Conservation (phyloP, 2,113 vertebrate genomes). For the Gnathonemus echidnorhynchus region DNA sequence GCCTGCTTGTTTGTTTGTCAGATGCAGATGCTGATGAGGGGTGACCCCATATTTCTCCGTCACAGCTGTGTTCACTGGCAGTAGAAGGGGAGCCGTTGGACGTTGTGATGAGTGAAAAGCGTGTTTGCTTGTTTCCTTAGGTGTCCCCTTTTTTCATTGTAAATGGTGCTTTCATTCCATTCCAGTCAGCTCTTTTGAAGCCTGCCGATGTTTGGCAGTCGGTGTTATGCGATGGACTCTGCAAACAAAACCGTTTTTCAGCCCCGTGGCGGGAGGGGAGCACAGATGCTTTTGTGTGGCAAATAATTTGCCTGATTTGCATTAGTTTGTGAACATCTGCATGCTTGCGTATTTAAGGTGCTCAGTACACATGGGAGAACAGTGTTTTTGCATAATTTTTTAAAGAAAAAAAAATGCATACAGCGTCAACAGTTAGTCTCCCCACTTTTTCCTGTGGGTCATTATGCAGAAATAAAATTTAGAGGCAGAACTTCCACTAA, state of each 20-base stretch:
- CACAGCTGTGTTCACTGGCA: not conserved
- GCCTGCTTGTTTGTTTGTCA: not conserved
- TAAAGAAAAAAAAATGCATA: not conserved
- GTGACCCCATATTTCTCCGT: not conserved
- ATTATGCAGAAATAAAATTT: not conserved
- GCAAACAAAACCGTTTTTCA: conserved; percentile 31
- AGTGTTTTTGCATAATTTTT: not conserved
- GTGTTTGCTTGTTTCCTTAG: conserved; percentile 32
- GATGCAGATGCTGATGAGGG: not conserved
- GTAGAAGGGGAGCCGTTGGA: not conserved
- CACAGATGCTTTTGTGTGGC: conserved; percentile 27
- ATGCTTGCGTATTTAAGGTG: conserved; percentile 27
- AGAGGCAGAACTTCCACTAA: not conserved
- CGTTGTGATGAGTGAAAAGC: not conserved
- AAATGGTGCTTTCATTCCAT: conserved; percentile 31
- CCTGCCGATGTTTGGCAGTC: not conserved
- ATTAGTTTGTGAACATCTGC: conserved; percentile 23
- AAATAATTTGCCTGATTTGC: conserved; percentile 36
- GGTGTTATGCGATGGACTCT: conserved; percentile 21
- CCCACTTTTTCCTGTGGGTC: not conserved
- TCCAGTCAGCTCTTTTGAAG: conserved; percentile 24
- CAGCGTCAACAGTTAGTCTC: not conserved
- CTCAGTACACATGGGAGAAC: conserved; percentile 27
- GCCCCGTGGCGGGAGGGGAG: conserved; percentile 16
- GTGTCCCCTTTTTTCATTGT: conserved; percentile 26